Percentiles rank a stretch among this genome's conserved stretches.
These are phyloP conservation scores for Hyposmocoma kahamanoa DNA, from an alignment of 1,140 invertebrate genomes.

Conservation along the genomic window DNA sequence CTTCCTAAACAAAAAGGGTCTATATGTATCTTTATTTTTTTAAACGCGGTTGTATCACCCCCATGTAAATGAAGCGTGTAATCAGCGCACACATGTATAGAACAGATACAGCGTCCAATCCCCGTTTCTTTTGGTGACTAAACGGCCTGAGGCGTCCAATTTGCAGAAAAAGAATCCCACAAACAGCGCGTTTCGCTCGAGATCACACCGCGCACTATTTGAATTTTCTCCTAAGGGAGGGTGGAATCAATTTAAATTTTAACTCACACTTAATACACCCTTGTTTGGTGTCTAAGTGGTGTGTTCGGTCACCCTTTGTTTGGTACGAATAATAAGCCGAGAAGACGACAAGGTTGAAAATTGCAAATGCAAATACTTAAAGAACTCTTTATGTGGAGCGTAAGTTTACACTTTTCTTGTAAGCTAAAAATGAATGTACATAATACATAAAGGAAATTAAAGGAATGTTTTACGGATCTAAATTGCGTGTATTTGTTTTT, in stretches of 20 bases:
- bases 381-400: no score
- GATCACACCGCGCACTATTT: slow-evolving; percentile 68
- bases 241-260: slow-evolving; percentile 73
- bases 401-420: no score
- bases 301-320: slow-evolving; percentile 68
- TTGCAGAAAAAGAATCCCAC: slow-evolving; percentile 69
- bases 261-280: slow-evolving; percentile 73
- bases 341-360: slow-evolving; percentile 56
- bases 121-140: slow-evolving; percentile 52
- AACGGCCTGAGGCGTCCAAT: slow-evolving; percentile 65
- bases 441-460: no score
- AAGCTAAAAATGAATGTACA: no score
- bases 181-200: slow-evolving; percentile 56
- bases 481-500: no score
- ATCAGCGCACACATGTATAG: slow-evolving; percentile 36
- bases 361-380: slow-evolving; percentile 20
- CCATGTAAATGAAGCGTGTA: slow-evolving; percentile 57
- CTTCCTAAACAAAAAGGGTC: no score
- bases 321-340: slow-evolving; percentile 64
- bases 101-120: slow-evolving; percentile 23
- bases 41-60: slow-evolving; percentile 10
- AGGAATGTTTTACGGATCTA: no score
- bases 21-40: no score
- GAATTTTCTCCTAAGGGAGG: slow-evolving; percentile 65
- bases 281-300: slow-evolving; percentile 73